A percentile compares a stretch with the other conserved stretches of the same genome.
Evolutionary conservation across 2,113 vertebrate genomes (phyloP).

Genomic region (Cervus canadensis): DNA sequence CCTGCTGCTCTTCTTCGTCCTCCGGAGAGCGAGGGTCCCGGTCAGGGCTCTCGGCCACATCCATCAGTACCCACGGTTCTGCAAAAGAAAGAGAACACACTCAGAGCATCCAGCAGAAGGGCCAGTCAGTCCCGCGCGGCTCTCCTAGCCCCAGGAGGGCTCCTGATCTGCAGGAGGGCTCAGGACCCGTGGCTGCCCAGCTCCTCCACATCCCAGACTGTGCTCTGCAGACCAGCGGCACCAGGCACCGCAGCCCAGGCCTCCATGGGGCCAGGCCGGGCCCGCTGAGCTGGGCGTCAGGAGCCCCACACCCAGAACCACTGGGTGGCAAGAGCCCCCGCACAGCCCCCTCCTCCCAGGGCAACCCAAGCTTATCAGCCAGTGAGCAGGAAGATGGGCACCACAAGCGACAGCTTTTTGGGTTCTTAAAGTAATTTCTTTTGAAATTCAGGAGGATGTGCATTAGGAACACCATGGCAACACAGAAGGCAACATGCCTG

Average conservation of each 20-base stretch:
- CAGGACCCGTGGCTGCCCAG: background rate
- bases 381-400: background rate
- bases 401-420: background rate
- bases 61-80: slow-evolving; percentile 87
- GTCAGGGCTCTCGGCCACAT: slow-evolving; percentile 93
- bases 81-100: slow-evolving; percentile 17
- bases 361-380: background rate
- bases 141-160: background rate
- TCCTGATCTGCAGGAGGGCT: background rate
- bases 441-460: background rate
- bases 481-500: fast-evolving
- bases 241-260: background rate
- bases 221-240: background rate
- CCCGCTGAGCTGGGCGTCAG: background rate
- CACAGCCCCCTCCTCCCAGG: background rate
- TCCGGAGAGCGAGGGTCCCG: slow-evolving; percentile 91
- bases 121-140: fast-evolving
- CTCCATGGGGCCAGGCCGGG: fast-evolving
- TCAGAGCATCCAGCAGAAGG: background rate
- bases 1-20: slow-evolving; percentile 81
- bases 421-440: background rate
- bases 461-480: background rate
- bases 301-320: no score
- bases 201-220: background rate
- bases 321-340: fast-evolving